phyloP scores from a whole-genome alignment of 2,888 invertebrate genomes.

The Saturnia pavonia region DNA sequence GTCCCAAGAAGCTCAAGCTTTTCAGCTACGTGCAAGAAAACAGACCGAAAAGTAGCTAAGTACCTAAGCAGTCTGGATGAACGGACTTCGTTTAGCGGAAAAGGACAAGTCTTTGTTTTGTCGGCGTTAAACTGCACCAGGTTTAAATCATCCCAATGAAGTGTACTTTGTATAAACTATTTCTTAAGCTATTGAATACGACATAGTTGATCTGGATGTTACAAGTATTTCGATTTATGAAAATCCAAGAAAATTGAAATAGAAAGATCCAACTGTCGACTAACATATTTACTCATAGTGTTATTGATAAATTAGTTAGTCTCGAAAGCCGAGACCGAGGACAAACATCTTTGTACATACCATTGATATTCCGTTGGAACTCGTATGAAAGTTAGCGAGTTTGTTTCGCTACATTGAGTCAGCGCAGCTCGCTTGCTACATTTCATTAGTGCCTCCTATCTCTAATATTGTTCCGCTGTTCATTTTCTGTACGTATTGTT shows the following conservation, averaged over 20 bases:
- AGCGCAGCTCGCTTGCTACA: constrained; percentile 61
- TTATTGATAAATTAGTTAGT: constrained; percentile 15
- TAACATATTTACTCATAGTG: constrained; percentile 2
- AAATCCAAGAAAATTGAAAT: background rate
- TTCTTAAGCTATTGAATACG: too few species aligned
- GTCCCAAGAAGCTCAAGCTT: too few species aligned
- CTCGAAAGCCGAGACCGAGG: constrained; percentile 21
- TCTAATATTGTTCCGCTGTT: constrained; percentile 64
- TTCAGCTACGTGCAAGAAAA: too few species aligned
- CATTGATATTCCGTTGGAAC: constrained; percentile 54
- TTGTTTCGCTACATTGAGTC: constrained; percentile 72
- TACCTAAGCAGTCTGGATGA: too few species aligned
- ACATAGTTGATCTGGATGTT: too few species aligned
- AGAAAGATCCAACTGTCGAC: background rate
- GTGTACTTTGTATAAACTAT: too few species aligned
- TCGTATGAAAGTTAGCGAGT: constrained; percentile 58
- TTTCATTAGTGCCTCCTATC: constrained; percentile 69
- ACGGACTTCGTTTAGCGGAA: too few species aligned
- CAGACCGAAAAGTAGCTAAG: too few species aligned
- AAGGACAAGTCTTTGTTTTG: too few species aligned
- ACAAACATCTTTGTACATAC: constrained; percentile 42
- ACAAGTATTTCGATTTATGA: too few species aligned
- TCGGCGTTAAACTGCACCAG: too few species aligned
- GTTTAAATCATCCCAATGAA: too few species aligned
- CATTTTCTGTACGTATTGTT: constrained; percentile 64